phyloP scores from a whole-genome alignment of 2,888 invertebrate species.

The Diloba caeruleocephala region DNA sequence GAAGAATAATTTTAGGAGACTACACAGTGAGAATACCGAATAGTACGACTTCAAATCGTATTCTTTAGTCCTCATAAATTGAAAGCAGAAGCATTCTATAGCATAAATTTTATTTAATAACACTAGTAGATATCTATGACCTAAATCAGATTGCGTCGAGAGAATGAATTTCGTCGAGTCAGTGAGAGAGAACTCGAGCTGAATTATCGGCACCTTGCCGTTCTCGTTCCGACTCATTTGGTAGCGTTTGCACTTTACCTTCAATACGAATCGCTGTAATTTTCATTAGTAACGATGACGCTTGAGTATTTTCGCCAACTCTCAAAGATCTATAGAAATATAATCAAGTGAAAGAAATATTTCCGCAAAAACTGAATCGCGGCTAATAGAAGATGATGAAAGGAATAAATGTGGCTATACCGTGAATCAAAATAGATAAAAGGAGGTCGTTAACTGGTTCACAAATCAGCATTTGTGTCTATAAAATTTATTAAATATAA shows the following conservation, averaged over 20 bases:
- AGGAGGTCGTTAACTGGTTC: constrained; percentile 34
- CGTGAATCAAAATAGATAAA: constrained; percentile 42
- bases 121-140: constrained; percentile 65
- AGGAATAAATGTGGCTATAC: constrained; percentile 38
- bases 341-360: constrained; percentile 51
- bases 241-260: constrained; percentile 74
- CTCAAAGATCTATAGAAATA: constrained; percentile 52
- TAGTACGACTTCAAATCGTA: constrained; percentile 42
- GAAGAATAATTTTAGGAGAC: no score
- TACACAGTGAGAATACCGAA: no score
- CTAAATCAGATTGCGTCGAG: constrained; percentile 70
- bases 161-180: constrained; percentile 75
- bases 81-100: constrained; percentile 45
- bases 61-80: constrained; percentile 36
- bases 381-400: constrained; percentile 49
- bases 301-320: constrained; percentile 48
- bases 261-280: constrained; percentile 68
- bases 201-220: constrained; percentile 79
- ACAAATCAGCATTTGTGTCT: constrained; percentile 18
- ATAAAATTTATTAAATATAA: no score
- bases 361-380: constrained; percentile 29
- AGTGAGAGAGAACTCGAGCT: constrained; percentile 65
- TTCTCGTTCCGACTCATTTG: constrained; percentile 76
- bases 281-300: constrained; percentile 67
- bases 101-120: constrained; percentile 65